Percentiles rank a stretch among this genome's conserved stretches.
Conservation (phyloP, 2,888 invertebrate genomes). For the Pomacea canaliculata region DNA sequence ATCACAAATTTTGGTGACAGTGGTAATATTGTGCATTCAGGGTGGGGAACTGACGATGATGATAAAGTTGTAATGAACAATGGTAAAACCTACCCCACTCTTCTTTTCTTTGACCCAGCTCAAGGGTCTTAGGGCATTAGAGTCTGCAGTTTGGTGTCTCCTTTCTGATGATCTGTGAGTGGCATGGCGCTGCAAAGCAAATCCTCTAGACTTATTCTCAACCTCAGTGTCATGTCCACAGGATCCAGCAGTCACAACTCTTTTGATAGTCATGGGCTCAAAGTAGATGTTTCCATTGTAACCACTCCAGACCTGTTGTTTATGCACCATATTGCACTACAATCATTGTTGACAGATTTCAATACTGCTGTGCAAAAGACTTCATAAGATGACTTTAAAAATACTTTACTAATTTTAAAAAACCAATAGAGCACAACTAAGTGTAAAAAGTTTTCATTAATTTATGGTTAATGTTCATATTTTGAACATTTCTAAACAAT, state of each 20-base stretch:
- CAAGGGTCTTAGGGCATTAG: conserved; percentile 1
- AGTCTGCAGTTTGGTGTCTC: neutral
- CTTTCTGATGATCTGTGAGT: neutral
- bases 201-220: no score
- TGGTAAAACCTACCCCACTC: neutral
- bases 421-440: no score
- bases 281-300: conserved; percentile 69
- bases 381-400: no score
- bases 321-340: neutral
- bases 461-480: no score
- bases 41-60: no score
- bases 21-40: no score
- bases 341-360: neutral
- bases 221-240: neutral
- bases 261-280: conserved; percentile 61
- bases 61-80: no score
- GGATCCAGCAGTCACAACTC: conserved; percentile 12
- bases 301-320: conserved; percentile 66
- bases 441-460: no score
- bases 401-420: no score
- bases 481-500: no score
- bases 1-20: no score
- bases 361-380: no score
- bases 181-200: neutral
- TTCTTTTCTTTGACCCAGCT: neutral